Evolutionary conservation across 2,113 vertebrate species (phyloP).

Genomic region (Plestiodon gilberti): DNA sequence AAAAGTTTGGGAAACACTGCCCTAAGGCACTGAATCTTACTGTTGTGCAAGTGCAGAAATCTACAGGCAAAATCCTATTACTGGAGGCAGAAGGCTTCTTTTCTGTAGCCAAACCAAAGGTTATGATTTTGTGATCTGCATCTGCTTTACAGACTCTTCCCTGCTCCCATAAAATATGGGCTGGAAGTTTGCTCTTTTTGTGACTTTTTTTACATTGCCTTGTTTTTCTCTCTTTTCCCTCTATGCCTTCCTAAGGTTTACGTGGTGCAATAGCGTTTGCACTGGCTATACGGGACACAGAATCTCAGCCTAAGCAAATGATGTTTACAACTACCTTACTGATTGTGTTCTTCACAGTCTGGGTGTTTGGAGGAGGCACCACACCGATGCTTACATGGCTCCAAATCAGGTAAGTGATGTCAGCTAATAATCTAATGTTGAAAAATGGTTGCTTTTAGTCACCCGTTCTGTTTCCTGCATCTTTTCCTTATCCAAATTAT

Average conservation of each 20-base stretch:
- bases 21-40: too few species aligned
- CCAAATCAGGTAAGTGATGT: constrained; percentile 82
- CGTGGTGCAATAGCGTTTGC: constrained; percentile 85
- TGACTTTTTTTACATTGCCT: fast-evolving
- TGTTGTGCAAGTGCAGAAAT: too few species aligned
- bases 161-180: background rate
- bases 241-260: constrained; percentile 72
- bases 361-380: constrained; percentile 82
- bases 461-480: fast-evolving
- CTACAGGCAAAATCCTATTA: too few species aligned
- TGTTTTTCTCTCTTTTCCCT: background rate
- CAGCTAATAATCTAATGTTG: background rate
- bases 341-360: constrained; percentile 83
- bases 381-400: constrained; percentile 81
- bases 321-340: constrained; percentile 85
- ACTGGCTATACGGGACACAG: constrained; percentile 78
- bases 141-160: background rate
- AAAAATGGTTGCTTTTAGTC: fast-evolving
- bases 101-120: background rate
- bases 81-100: too few species aligned
- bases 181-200: background rate
- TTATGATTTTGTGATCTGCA: background rate
- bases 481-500: fast-evolving
- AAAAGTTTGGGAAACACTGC: too few species aligned
- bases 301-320: constrained; percentile 75